Base-by-base conservation (phyloP, 2,888 invertebrate genomes). In the Siphonodentalium dalli region DNA sequence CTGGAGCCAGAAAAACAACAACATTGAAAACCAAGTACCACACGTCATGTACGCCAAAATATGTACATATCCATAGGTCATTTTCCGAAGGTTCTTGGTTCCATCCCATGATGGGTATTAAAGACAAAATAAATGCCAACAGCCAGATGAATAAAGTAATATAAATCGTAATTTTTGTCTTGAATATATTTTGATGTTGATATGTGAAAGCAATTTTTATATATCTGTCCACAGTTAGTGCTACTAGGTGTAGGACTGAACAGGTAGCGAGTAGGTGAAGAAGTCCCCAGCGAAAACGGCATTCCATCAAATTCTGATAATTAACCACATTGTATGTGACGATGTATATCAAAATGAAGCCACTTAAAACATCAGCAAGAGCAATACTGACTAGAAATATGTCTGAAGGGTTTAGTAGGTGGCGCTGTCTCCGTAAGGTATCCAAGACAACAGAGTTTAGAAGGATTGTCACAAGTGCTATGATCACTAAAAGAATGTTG, bases 271-370 rank as follows among this genome's bases (percentile, higher is more conserved):
- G 46, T 6, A 52, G 38, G 7, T 61, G 58, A 7, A 70, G 47
- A 6, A 69, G 23, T 26, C 67, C 66, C 28, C 61, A 65, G 20
- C 69, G 50, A 33, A 60, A 45, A 13, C 61, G 24, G 35, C 69
- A 69, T 46, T 69, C 69, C 28, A 54, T 40, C 8, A 54, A 39
- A 28, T 67, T 58, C 54, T 72, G 72, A 42, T 60, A 72, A 42
- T 71, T 69, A 15, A 51, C n/a, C 18, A 70, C 43, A 51, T 63
- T 68, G 58, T 72, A 72, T 4, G 49, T 31, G 3, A 63, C 60
- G 41, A 65, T 67, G 51, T 70, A 66, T 1, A 70, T 13, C 13
- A 72, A 43, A 18, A 66, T 51, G 3, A 71, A n/a, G n/a, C 71
- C 71, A 2, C 56, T 58, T 15, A 68, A 7, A 6, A 61, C 37